Percentiles rank a stretch among this genome's conserved stretches.
Conservation (phyloP, 2,113 vertebrate genomes). For the Alethe castanea region DNA sequence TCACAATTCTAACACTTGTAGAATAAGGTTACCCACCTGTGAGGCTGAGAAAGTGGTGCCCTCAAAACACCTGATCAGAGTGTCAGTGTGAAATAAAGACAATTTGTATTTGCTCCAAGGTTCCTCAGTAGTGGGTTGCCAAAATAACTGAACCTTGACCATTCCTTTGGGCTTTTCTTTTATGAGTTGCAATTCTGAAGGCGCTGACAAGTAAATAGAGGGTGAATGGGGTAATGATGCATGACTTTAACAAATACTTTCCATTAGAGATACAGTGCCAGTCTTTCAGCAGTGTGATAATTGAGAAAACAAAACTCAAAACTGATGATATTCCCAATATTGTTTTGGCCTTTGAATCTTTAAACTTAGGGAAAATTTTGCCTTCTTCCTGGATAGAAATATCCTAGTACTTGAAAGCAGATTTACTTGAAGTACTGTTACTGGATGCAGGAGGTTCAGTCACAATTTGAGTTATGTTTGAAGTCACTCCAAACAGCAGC, state of each 20-base stretch:
- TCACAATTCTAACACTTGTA: background rate
- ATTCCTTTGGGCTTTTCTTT: background rate
- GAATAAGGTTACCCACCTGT: fast-evolving
- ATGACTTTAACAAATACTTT: background rate
- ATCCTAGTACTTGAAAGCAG: background rate
- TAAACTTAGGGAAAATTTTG: background rate
- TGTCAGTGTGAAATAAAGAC: background rate
- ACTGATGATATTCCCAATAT: background rate
- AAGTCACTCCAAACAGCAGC: background rate
- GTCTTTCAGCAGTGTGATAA: background rate
- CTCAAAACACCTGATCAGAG: background rate
- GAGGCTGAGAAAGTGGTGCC: background rate
- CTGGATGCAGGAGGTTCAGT: background rate
- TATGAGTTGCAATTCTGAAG: background rate
- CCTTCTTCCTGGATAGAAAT: background rate
- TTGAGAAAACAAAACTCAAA: background rate
- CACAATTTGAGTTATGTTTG: fast-evolving
- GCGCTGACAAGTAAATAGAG: fast-evolving
- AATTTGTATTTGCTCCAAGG: background rate
- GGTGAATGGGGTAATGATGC: background rate
- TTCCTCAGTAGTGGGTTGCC: background rate
- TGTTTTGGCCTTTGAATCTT: background rate
- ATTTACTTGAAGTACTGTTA: background rate
- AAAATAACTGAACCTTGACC: background rate
- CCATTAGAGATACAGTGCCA: fast-evolving